These are phyloP conservation scores for Lophius piscatorius DNA, from an alignment of 2,113 vertebrate genomes.

Conservation along the genomic window DNA sequence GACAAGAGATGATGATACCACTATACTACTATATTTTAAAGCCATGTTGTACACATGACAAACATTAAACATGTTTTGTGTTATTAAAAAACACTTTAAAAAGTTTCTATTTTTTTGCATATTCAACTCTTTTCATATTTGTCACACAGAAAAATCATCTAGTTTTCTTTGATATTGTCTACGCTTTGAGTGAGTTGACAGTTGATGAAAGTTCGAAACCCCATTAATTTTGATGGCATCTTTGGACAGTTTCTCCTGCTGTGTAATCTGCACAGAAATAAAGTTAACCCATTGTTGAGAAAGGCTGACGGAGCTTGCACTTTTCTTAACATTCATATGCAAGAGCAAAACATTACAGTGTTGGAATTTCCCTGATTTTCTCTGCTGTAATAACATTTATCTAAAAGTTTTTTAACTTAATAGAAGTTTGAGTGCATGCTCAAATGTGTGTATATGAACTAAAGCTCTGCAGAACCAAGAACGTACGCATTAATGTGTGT, in stretches of 20 bases:
- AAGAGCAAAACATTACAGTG: neutral
- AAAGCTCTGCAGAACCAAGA: conserved; percentile 6
- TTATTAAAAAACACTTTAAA: too few species aligned
- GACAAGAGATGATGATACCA: conserved; percentile 8
- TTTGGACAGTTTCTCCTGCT: conserved; percentile 85
- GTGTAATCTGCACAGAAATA: conserved; percentile 80
- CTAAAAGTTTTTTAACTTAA: neutral
- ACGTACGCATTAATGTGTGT: conserved; percentile 39
- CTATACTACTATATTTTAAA: too few species aligned
- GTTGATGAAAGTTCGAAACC: conserved; percentile 74
- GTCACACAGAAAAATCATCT: neutral
- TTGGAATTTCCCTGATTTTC: conserved; percentile 1
- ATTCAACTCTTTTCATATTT: neutral
- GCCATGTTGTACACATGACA: too few species aligned
- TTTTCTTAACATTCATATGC: too few species aligned
- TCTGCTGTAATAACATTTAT: neutral
- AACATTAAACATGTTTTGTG: too few species aligned
- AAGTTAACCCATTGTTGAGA: too few species aligned
- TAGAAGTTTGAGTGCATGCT: conserved; percentile 1
- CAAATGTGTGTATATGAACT: conserved; percentile 10
- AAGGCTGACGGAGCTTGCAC: conserved; percentile 15
- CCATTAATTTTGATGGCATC: conserved; percentile 96
- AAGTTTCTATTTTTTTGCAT: neutral
- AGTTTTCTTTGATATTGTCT: conserved; percentile 10
- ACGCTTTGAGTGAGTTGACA: conserved; percentile 4